Evolutionary conservation across 2,113 vertebrate genomes (phyloP).

Genomic region (Prinia subflava): DNA sequence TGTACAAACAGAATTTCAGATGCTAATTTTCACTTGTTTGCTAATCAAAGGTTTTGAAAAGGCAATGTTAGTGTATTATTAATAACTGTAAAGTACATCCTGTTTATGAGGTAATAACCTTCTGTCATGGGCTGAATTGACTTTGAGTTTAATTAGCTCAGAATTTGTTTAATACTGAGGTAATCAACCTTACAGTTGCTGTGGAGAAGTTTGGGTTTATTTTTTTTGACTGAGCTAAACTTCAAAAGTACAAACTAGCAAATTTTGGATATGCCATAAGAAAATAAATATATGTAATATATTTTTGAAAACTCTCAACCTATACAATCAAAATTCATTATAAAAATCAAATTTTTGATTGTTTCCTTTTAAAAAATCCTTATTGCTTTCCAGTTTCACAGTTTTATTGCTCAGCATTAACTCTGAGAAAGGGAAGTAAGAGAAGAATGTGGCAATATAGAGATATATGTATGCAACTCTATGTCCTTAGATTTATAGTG

Average conservation of each 20-base stretch:
- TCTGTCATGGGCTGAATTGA: conserved; percentile 48
- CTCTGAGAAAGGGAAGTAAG: background rate
- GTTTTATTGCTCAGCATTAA: background rate
- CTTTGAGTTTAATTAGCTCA: conserved; percentile 56
- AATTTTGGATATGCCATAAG: background rate
- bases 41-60: conserved; percentile 63
- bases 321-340: background rate
- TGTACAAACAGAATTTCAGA: conserved; percentile 59
- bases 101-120: conserved; percentile 64
- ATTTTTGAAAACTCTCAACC: background rate
- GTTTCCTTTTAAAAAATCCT: background rate
- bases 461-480: background rate
- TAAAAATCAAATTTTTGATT: background rate
- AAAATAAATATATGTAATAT: background rate
- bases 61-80: conserved; percentile 59
- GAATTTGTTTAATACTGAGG: conserved; percentile 48
- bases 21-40: conserved; percentile 62
- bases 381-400: background rate
- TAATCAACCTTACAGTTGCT: conserved; percentile 23
- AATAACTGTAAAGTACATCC: conserved; percentile 66
- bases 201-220: background rate
- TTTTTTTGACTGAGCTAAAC: background rate
- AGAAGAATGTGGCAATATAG: background rate
- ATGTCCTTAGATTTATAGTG: background rate
- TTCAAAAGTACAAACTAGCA: background rate